A percentile compares a stretch with the other conserved stretches of the same genome.
Conservation (phyloP, 2,888 invertebrate genomes). For the Acronicta aceris region DNA sequence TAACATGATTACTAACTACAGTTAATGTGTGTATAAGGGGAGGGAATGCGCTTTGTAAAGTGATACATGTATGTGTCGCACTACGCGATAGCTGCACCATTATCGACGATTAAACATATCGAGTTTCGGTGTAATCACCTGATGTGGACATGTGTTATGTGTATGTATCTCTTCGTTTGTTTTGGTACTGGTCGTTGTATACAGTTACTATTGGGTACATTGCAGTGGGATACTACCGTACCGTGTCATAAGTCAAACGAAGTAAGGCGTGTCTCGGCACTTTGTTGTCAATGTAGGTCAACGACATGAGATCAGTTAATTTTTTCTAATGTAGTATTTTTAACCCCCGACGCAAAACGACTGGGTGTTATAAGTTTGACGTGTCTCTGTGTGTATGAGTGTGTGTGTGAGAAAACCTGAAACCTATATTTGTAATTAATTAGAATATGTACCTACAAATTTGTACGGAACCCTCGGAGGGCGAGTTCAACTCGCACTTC, state of each 20-base stretch:
- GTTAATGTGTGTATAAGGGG: constrained; percentile 39
- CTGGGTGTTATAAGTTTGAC: no score
- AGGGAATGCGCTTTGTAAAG: constrained; percentile 57
- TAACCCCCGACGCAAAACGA: no score
- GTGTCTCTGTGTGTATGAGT: no score
- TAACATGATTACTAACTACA: constrained; percentile 21
- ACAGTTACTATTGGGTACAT: constrained; percentile 4
- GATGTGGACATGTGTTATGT: constrained; percentile 59
- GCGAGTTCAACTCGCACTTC: no score
- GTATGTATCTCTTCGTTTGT: constrained; percentile 35
- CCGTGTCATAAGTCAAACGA: background rate
- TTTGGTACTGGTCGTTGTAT: constrained; percentile 27
- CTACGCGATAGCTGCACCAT: constrained; percentile 58
- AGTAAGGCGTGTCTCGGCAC: background rate
- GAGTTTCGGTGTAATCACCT: constrained; percentile 63
- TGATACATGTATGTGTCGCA: constrained; percentile 54
- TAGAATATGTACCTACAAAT: no score
- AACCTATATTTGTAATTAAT: no score
- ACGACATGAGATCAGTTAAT: no score
- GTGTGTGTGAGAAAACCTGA: no score
- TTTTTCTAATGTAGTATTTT: background rate
- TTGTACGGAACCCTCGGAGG: no score
- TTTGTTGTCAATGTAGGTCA: no score
- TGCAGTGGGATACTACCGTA: background rate
- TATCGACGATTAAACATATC: constrained; percentile 61